These are phyloP conservation scores for Sarcophaga rosellei DNA, from an alignment of 2,888 invertebrate genomes.

Conservation along the genomic window DNA sequence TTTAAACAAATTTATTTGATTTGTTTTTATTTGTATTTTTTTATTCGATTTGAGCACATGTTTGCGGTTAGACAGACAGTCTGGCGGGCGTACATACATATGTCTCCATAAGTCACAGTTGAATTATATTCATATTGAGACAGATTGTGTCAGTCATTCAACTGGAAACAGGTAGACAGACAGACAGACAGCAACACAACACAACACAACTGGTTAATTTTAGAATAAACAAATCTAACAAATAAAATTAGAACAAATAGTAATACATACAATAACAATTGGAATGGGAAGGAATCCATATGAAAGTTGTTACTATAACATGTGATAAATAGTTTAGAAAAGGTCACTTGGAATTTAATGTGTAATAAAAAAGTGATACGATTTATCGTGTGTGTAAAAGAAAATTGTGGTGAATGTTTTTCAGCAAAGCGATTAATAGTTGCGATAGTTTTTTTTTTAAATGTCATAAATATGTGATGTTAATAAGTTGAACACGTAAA, in stretches of 20 bases:
- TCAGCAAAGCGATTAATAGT: no score
- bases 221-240: background rate
- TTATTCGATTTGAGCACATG: background rate
- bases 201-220: conserved; percentile 3
- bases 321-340: background rate
- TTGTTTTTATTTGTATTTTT: background rate
- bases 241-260: background rate
- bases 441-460: no score
- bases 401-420: no score
- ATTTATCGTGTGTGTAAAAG: no score
- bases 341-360: background rate
- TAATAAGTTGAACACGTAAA: no score
- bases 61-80: conserved; percentile 15
- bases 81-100: conserved; percentile 34
- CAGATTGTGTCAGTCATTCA: background rate
- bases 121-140: background rate
- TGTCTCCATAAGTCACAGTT: background rate
- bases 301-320: background rate
- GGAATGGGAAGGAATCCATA: background rate
- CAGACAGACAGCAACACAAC: no score
- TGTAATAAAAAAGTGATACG: background rate
- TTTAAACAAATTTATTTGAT: background rate
- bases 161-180: conserved; percentile 23
- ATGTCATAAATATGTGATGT: no score
- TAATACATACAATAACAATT: background rate